Evolutionary conservation across 2,113 vertebrate genomes (phyloP).

Genomic region (Parus major): DNA sequence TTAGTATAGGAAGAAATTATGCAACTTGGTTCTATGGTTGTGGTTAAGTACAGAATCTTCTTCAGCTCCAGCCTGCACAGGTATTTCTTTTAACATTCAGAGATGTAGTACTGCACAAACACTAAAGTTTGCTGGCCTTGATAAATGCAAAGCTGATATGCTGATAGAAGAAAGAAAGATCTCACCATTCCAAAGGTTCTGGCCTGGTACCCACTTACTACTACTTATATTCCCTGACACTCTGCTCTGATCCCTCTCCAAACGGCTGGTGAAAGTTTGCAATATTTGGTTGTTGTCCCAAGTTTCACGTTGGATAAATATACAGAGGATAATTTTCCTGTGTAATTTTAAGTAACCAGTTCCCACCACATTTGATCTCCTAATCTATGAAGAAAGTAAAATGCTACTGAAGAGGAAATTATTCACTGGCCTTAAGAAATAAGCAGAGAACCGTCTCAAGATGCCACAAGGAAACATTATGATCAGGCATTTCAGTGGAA

Average conservation of each 20-base stretch:
- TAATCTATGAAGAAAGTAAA: neutral
- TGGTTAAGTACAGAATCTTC: neutral
- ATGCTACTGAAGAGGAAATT: neutral
- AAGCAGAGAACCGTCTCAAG: neutral
- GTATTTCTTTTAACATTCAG: neutral
- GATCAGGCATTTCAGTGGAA: neutral
- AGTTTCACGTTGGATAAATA: neutral
- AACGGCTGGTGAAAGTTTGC: neutral
- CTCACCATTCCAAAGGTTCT: neutral
- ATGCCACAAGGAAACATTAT: neutral
- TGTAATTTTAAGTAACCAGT: neutral
- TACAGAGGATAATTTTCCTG: neutral
- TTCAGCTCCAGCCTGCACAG: neutral
- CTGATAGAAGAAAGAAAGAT: neutral
- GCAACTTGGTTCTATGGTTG: neutral
- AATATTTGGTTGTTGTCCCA: neutral
- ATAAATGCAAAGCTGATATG: neutral
- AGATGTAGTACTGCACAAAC: neutral
- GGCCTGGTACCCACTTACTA: neutral
- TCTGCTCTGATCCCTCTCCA: neutral
- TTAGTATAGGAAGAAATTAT: slow-evolving; percentile 7
- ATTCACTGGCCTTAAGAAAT: neutral
- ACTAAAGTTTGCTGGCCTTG: neutral
- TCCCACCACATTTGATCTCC: neutral
- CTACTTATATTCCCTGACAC: neutral